Conservation (phyloP, 2,797 vertebrate species). For the Sylvia borin region DNA sequence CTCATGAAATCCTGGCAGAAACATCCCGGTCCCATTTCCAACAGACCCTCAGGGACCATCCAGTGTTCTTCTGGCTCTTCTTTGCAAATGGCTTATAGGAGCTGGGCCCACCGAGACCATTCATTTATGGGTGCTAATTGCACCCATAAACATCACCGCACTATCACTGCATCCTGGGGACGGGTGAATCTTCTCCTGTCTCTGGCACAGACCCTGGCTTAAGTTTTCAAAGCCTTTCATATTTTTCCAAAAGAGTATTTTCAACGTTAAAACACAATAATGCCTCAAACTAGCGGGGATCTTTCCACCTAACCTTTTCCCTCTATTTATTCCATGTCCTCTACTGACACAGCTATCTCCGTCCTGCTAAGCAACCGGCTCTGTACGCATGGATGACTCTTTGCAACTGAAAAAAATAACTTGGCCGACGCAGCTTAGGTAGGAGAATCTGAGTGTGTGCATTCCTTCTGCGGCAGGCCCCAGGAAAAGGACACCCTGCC, state of each 20-base stretch:
- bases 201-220: neutral
- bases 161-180: neutral
- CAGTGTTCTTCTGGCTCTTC: neutral
- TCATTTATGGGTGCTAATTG: neutral
- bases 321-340: neutral
- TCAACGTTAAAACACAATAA: neutral
- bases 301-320: neutral
- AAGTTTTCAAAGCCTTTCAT: neutral
- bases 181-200: neutral
- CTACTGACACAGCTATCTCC: slow-evolving; percentile 19
- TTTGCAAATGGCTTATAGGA: neutral
- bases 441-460: slow-evolving; percentile 50
- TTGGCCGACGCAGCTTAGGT: slow-evolving; percentile 45
- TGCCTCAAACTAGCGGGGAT: neutral
- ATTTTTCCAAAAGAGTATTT: neutral
- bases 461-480: slow-evolving; percentile 46
- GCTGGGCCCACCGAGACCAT: neutral
- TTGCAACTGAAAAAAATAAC: slow-evolving; percentile 51
- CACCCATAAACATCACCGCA: neutral
- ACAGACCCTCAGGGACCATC: neutral
- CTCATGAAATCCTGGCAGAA: neutral
- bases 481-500: slow-evolving; percentile 57
- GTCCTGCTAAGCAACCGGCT: slow-evolving; percentile 20
- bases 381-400: slow-evolving; percentile 43
- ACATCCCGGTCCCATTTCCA: neutral